Evolutionary conservation across 2,888 invertebrate genomes (phyloP), one percentile per base, ranked within the genome.

Genomic region (Eurois occulta): DNA sequence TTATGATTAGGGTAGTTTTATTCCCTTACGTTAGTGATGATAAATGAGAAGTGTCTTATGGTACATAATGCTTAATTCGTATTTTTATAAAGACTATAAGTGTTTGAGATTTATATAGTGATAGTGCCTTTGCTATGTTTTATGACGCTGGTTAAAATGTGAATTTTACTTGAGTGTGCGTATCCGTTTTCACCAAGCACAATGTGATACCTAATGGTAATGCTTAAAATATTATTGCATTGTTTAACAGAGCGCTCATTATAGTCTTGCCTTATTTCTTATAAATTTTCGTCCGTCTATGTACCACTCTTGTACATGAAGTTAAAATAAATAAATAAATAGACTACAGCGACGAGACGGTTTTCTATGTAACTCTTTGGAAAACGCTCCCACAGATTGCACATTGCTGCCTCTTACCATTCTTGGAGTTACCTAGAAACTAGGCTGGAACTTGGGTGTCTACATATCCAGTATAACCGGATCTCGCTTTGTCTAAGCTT

Each of bases 11-110:
- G 65, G 78, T 83, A 78, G 70, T 71, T 87, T 80, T 88, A 90
- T 90, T 91, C 85, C 87, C 83, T 87, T 85, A 84, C 65, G 60
- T 81, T 88, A 90, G 83, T 88, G 71, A 88, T 83, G 88, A 85
- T 87, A 87, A 81, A 86, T 86, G 90, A 90, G 83, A 92, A 94
- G 95, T 95, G 95, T 95, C 95, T 95, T 95, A 94, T 90, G 90
- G 87, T 89, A 86, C 88, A 89, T 88, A 91, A 87, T 88, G 88
- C 87, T 92, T 93, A 88, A 90, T 92, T 94, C 90, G 93, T 95
- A 94, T 94, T 94, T 94, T 94, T 94, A 92, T 94, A 94, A 93
- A 92, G 90, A 92, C 90, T 91, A 90, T 87, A 86, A 60, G 81
- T 88, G 87, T 85, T 81, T 89, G 90, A 91, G 88, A 89, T 89